Evolutionary conservation across 2,888 invertebrate genomes (phyloP).

Genomic region (Catotricha subobsoleta): DNA sequence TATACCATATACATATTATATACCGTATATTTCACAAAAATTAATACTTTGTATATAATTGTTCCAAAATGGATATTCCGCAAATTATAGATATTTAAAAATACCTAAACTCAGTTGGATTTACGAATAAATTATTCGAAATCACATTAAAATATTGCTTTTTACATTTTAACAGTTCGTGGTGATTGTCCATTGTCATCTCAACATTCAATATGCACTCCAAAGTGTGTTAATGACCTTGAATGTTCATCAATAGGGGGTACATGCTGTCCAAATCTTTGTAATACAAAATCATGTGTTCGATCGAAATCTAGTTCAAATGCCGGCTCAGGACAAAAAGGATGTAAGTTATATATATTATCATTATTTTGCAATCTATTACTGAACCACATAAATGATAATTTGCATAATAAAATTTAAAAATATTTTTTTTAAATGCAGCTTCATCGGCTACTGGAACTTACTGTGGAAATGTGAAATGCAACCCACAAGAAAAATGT

Average conservation of each 20-base stretch:
- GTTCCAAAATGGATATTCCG: too few relatives aligned
- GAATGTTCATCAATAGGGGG: constrained; percentile 44
- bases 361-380: not conserved
- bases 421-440: not conserved
- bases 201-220: constrained; percentile 46
- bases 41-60: too few relatives aligned
- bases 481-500: constrained; percentile 48
- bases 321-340: constrained; percentile 26
- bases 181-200: constrained; percentile 44
- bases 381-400: not conserved
- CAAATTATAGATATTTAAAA: too few relatives aligned
- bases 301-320: constrained; percentile 25
- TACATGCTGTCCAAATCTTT: constrained; percentile 51
- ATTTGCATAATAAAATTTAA: too few relatives aligned
- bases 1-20: too few relatives aligned
- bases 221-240: constrained; percentile 46
- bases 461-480: constrained; percentile 53
- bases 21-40: too few relatives aligned
- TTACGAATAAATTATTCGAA: too few relatives aligned
- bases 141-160: too few relatives aligned
- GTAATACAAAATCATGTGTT: constrained; percentile 49
- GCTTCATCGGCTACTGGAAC: constrained; percentile 29
- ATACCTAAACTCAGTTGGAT: too few relatives aligned
- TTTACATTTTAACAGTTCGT: constrained; percentile 10
- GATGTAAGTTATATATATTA: constrained; percentile 9